Base-by-base conservation (phyloP, 2,888 invertebrate species). In the Cataglyphis altisquamis region DNA sequence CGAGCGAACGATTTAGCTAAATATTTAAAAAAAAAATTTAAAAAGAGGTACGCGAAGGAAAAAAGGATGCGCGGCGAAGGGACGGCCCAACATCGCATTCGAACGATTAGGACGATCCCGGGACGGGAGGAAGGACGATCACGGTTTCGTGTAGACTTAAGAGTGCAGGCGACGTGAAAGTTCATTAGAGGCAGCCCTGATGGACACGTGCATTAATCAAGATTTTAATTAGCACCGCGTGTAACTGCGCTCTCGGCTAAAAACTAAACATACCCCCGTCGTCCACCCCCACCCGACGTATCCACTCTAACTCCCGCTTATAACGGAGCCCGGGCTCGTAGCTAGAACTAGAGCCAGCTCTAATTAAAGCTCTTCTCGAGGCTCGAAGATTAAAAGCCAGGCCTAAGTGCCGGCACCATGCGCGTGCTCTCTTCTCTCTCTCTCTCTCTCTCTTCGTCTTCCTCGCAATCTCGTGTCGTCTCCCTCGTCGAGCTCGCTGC, bases 121-220 rank as follows among this genome's bases (percentile, higher is more conserved):
- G 41, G 41, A 32, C 21, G 57, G 10, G 41, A n/a, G 83, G 62
- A 85, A 84, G 88, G 88, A 88, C 90, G 90, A 90, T 90, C 90
- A 88, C 86, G 90, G 89, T 88, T 88, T 90, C 90, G 90, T 80
- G 90, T 88, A 90, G 91, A 91, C 89, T 89, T 90, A 88, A 90
- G 86, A 89, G 90, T 82, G 84, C 86, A 77, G 90, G 88, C 91
- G 91, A 91, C 91, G 92, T 90, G 93, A 94, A 94, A 93, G 94
- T 94, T 94, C 94, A 94, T 94, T 94, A 94, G 92, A 92, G 92
- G 89, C 90, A 88, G 90, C 88, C 90, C 92, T 93, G 93, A 93
- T 91, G 93, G 94, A 93, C 94, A 91, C 93, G 94, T 92, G 93
- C 93, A 94, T 94, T 94, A 94, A 94, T 94, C 94, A 94, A 94